phyloP scores from a whole-genome alignment of 2,113 vertebrate genomes.

The Phalacrocorax brasilianus region DNA sequence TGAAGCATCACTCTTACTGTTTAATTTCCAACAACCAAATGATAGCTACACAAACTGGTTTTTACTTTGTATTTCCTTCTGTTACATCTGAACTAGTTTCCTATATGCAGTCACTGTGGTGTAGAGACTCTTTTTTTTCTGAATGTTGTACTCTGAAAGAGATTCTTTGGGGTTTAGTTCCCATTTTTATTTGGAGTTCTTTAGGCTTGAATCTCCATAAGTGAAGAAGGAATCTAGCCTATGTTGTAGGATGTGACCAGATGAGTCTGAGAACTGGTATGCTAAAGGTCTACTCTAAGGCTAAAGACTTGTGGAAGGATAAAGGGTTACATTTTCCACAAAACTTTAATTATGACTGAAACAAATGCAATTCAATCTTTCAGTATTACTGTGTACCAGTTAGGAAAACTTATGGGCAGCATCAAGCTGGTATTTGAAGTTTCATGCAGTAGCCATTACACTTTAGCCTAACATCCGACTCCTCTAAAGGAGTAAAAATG shows the following conservation, averaged over 20 bases:
- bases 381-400: background rate
- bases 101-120: background rate
- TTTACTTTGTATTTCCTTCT: background rate
- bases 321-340: background rate
- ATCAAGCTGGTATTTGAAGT: background rate
- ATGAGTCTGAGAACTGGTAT: background rate
- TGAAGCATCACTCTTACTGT: background rate
- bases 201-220: background rate
- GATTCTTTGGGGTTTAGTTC: background rate
- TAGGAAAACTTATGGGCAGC: background rate
- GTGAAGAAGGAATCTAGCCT: background rate
- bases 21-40: background rate
- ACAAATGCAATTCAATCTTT: background rate
- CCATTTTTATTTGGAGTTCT: background rate
- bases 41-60: background rate
- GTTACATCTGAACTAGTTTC: background rate
- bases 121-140: background rate
- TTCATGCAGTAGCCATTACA: fast-evolving
- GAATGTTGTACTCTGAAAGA: background rate
- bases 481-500: background rate
- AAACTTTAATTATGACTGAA: background rate
- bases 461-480: background rate
- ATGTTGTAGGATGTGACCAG: background rate
- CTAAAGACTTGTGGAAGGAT: background rate
- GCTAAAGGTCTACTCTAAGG: background rate